Conservation (phyloP, 2,113 vertebrate species). For the Grus americana region DNA sequence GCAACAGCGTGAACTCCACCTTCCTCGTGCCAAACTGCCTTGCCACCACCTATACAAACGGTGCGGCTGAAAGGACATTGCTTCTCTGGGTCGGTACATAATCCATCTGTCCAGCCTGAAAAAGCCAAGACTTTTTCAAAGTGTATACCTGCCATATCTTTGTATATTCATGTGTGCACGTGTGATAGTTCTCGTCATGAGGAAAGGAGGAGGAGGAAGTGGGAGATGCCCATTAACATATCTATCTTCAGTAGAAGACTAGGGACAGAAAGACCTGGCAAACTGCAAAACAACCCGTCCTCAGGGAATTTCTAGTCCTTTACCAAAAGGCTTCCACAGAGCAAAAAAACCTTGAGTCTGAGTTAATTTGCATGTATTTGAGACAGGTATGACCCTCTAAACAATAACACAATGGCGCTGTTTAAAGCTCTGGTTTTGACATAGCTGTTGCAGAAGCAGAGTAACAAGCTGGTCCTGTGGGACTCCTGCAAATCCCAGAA, state of each 20-base stretch:
- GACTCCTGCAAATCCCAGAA: neutral
- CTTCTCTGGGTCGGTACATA: neutral
- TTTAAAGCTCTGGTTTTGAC: neutral
- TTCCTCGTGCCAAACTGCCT: neutral
- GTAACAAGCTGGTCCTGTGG: neutral
- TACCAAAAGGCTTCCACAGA: neutral
- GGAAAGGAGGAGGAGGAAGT: neutral
- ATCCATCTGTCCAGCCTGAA: neutral
- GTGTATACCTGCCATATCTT: neutral
- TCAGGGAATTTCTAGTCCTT: neutral
- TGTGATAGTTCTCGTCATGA: neutral
- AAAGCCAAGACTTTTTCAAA: neutral
- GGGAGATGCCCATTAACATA: neutral
- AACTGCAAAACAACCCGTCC: neutral
- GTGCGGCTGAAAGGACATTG: neutral
- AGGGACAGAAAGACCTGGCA: neutral
- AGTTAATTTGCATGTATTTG: neutral
- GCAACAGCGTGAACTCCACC: neutral
- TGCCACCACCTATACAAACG: neutral
- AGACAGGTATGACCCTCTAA: neutral
- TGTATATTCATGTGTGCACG: neutral
- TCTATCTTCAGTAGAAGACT: neutral
- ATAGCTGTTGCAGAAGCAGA: neutral
- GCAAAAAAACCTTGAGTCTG: neutral
- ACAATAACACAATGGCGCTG: neutral